Percentiles rank a stretch among this genome's conserved stretches.
Conservation (phyloP, 37 sponge, comb jelly and placozoan genomes). For the Beroe forskalii region DNA sequence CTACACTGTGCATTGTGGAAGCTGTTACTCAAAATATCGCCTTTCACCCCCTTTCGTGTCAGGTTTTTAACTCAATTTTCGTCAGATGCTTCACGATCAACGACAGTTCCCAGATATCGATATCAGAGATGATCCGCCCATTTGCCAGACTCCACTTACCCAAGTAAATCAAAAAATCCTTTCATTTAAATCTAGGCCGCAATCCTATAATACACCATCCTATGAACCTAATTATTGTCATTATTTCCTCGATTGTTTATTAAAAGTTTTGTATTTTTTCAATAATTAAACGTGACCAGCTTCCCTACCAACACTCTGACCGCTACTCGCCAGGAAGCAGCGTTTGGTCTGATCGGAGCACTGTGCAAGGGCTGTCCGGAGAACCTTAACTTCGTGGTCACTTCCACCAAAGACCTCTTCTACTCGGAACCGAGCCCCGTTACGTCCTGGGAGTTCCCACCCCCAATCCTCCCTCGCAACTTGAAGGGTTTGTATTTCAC, state of each 20-base stretch:
- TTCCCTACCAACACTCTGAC: no score
- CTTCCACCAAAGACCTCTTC: constrained; percentile 43
- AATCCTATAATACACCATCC: no score
- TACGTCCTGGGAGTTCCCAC: constrained; percentile 46
- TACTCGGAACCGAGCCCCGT: neutral
- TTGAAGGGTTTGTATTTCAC: neutral
- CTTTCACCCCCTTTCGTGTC: no score
- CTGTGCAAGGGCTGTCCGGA: constrained; percentile 51
- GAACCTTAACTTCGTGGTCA: constrained; percentile 35
- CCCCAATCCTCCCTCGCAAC: constrained; percentile 67
- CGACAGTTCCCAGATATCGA: constrained; percentile 43
- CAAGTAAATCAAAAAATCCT: no score
- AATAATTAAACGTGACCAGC: no score
- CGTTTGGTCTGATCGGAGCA: constrained; percentile 28
- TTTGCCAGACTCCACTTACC: constrained; percentile 32
- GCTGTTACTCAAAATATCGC: no score
- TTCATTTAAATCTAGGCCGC: no score
- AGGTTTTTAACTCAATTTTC: no score
- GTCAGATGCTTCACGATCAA: constrained; percentile 35
- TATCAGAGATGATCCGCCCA: constrained; percentile 21
- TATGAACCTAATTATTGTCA: no score
- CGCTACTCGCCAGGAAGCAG: constrained; percentile 48
- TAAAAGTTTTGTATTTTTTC: no score
- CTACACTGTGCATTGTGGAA: no score
- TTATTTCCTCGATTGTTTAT: no score